Conservation (phyloP, 2,888 invertebrate species). For the Hipparchia sbordonii region DNA sequence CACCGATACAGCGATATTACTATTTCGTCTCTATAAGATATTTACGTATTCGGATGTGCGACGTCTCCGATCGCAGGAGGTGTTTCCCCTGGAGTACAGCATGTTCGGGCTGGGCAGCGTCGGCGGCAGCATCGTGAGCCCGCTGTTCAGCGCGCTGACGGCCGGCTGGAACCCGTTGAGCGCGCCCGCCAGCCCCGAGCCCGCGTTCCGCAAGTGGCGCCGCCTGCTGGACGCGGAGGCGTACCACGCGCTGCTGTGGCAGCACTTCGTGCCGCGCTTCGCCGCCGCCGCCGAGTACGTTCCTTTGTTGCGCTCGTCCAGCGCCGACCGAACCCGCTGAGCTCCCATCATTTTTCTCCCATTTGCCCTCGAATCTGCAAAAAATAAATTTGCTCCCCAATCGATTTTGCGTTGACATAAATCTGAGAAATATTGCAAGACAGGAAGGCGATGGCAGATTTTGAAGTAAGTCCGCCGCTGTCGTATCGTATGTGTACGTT, state of each 20-base stretch:
- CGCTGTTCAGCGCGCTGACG: slow-evolving; percentile 89
- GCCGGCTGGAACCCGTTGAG: slow-evolving; percentile 91
- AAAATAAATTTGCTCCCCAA: too few species aligned
- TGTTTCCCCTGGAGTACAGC: slow-evolving; percentile 86
- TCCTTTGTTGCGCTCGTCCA: neutral
- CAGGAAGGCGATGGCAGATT: too few species aligned
- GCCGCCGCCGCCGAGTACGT: slow-evolving; percentile 88
- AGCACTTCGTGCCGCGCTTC: slow-evolving; percentile 94
- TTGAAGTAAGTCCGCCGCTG: too few species aligned
- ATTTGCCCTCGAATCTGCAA: neutral
- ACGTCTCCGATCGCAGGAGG: slow-evolving; percentile 49
- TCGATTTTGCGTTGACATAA: too few species aligned
- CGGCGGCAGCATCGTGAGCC: slow-evolving; percentile 92
- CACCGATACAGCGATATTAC: too few species aligned
- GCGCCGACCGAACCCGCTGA: slow-evolving; percentile 69
- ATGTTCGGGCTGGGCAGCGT: slow-evolving; percentile 92
- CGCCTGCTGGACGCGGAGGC: slow-evolving; percentile 86
- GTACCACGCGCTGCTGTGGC: slow-evolving; percentile 94
- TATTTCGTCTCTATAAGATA: too few species aligned
- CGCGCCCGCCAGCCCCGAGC: slow-evolving; percentile 85
- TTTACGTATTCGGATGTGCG: too few species aligned
- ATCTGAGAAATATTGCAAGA: too few species aligned
- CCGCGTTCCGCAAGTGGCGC: slow-evolving; percentile 88
- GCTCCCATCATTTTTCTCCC: neutral
- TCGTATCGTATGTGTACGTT: too few species aligned